A percentile compares a stretch with the other conserved stretches of the same genome.
Evolutionary conservation across 2,797 vertebrate genomes (phyloP).

Genomic region (Acrossocheilus wenchowensis): DNA sequence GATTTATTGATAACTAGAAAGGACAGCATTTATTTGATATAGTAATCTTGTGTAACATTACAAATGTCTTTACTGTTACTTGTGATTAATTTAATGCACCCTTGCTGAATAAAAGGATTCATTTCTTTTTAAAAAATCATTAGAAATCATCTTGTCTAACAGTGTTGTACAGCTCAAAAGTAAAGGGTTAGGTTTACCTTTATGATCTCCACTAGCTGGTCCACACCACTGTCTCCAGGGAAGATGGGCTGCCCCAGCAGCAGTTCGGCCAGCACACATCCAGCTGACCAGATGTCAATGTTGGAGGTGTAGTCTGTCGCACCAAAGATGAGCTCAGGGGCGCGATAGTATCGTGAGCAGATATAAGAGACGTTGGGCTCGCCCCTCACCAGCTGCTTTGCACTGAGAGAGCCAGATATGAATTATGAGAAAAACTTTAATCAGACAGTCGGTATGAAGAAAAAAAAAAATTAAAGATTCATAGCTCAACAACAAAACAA

Average conservation of each 20-base stretch:
- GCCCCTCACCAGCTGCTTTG: conserved; percentile 89
- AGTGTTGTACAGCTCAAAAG: neutral
- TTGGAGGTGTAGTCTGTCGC: conserved; percentile 91
- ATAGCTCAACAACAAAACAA: neutral
- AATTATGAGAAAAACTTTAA: neutral
- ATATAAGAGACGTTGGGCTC: conserved; percentile 91
- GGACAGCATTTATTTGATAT: neutral
- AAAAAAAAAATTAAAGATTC: neutral
- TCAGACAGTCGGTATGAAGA: neutral
- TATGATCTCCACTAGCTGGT: conserved; percentile 92
- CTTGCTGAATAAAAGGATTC: neutral
- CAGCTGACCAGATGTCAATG: conserved; percentile 91
- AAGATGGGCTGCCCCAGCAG: conserved; percentile 91
- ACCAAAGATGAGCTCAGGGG: conserved; percentile 91
- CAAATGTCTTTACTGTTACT: neutral
- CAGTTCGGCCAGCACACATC: conserved; percentile 88
- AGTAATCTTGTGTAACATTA: neutral
- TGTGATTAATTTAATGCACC: neutral
- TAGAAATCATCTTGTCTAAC: neutral
- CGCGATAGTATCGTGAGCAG: conserved; percentile 91
- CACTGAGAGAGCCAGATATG: conserved; percentile 68
- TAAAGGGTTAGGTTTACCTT: conserved; percentile 73
- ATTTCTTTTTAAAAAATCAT: neutral
- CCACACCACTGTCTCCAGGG: conserved; percentile 89
- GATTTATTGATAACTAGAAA: neutral